phyloP scores from a whole-genome alignment of 2,888 invertebrate species.

The Calliphora vomitoria region DNA sequence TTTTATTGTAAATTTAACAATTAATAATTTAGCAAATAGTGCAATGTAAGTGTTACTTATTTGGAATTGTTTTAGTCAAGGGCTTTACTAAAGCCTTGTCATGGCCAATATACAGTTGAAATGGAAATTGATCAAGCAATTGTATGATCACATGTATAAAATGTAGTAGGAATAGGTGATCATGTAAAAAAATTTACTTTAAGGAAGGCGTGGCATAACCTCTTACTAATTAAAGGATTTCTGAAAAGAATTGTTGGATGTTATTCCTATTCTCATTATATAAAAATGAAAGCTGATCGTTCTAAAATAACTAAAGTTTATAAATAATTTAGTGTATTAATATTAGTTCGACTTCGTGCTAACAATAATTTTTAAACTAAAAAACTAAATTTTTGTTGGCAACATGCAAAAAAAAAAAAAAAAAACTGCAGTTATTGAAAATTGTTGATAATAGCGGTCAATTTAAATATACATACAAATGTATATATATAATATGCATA shows the following conservation, averaged over 20 bases:
- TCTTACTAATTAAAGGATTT: too few species aligned
- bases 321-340: too few species aligned
- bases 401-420: constrained; percentile 42
- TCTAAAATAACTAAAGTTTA: too few species aligned
- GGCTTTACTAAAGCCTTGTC: background rate
- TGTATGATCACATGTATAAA: too few species aligned
- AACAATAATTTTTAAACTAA: background rate
- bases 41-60: background rate
- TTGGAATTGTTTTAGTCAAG: background rate
- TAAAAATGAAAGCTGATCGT: too few species aligned
- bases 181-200: too few species aligned
- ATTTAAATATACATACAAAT: constrained; percentile 10
- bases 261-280: too few species aligned
- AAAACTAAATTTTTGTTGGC: background rate
- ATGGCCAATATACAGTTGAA: background rate
- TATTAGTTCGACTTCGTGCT: background rate
- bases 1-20: background rate
- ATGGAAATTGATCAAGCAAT: too few species aligned
- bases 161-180: too few species aligned
- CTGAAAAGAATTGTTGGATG: too few species aligned
- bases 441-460: constrained; percentile 28
- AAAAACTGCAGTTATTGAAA: constrained; percentile 17
- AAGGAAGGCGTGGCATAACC: too few species aligned
- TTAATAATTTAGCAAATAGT: constrained; percentile 12
- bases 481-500: background rate